Base-by-base conservation (phyloP, 2,797 vertebrate genomes). In the Thunnus albacares region DNA sequence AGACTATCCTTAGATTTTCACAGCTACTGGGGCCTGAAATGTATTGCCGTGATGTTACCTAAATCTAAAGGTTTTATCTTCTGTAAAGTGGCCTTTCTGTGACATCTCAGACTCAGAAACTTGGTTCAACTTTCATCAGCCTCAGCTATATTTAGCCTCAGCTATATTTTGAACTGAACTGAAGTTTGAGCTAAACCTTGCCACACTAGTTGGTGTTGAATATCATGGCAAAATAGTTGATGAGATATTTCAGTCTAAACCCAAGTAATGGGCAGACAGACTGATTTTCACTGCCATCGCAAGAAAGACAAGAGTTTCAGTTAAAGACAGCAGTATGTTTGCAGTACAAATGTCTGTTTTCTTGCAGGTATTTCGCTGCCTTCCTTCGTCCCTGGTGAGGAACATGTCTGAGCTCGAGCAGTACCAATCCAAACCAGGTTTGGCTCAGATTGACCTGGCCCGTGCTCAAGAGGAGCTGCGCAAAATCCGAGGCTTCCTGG, bases 401-500 rank as follows among this genome's bases (percentile, higher is more conserved):
- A 99, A 97, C 87, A 96, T 96, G 94, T 73, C 93, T 6, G 97
- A 99, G 83, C 93, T 99, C 85, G 95, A 96, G 80, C 96, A 96
- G 5, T 99, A 96, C 90, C 97, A 97, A 82, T 94, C 81, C 75
- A 97, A 96, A 84, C 91, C 94, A 0, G 94, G 96, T 77, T 80
- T 98, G 83, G 96, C 96, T 5, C 96, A 92, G 28, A 96, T 95
- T 12, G 97, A 99, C 76, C 92, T 93, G 2, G 45, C 1, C 0
- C 96, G 95, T 63, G 98, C 98, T 60, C 93, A 96, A 41, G 98
- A 99, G 82, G 97, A 98, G 84, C 86, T 99, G 45, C 97, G 95
- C 82, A 98, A 97, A 93, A 99, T 99, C 78, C 96, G 96, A 49
- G 98, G 98, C 2, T 99, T 99, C 94, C 92, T 99, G 85, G 97